Evolutionary conservation across 1,140 invertebrate species (phyloP), one percentile per base, ranked within the genome.

Genomic region (Diploscapter pachys): DNA sequence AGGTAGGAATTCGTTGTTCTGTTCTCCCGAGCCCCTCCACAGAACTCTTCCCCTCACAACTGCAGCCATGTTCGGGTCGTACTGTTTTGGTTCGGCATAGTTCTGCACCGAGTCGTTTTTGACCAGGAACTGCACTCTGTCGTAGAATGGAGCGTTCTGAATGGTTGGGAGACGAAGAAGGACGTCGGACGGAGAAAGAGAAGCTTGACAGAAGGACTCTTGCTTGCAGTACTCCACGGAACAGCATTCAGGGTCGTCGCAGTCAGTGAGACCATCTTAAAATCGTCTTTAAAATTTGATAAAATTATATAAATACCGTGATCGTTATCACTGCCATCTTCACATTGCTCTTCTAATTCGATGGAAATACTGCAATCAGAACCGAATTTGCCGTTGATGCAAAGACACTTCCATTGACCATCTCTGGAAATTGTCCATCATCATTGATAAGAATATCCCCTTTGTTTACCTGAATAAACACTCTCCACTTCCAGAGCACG

Each of bases 91-190:
- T 78, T 93, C 91, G 13, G 95, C 94, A 86, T 97, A 98, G 86
- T 93, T 95, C 87, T 98, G 96, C 13, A 98, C 90, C 31, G 31
- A 31, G 84, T 94, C 93, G 86, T 96, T 94, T 87, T 98, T 94
- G 79, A 98, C 96, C 59, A 99, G 89, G 88, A 98, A 99, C 85
- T 94, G 93, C 92, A 97, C 96, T 83, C 94, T 91, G 86, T 98
- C 94, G 86, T 96, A 98, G 9, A 71, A 74, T n/a, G 55, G 53
- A 48, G 73, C 73, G 52, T 74, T 74, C 31, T 59, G 54, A n/a
- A 52, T 59, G 49, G 73, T 57, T 48, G 64, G 64, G 52, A 74
- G 62, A 2, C 73, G 65, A 49, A 74, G 64, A 5, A 74, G 57
- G 55, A 74, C 73, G 54, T 76, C 75, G 9, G 49, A 63, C 9